phyloP scores from a whole-genome alignment of 2,888 invertebrate species.

The Acronicta alni region DNA sequence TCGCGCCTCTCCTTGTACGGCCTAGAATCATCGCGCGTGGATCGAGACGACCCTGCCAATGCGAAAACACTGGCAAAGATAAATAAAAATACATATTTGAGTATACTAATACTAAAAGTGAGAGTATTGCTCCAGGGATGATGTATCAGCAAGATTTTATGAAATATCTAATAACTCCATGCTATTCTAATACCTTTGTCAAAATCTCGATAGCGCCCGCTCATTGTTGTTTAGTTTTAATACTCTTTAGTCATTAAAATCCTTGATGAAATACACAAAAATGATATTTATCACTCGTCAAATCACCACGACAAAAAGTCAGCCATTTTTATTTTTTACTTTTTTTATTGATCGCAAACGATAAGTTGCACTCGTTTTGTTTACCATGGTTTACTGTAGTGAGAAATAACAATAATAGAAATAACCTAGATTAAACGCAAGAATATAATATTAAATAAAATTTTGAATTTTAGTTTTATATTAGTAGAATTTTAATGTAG shows the following conservation, averaged over 20 bases:
- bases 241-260: conserved; percentile 34
- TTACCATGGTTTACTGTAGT: too few relatives aligned
- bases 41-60: conserved; percentile 92
- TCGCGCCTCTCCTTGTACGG: conserved; percentile 66
- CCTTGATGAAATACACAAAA: conserved; percentile 13
- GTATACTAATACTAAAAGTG: conserved; percentile 55
- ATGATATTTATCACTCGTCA: conserved; percentile 9
- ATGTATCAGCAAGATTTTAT: conserved; percentile 29
- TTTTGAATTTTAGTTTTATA: too few relatives aligned
- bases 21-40: conserved; percentile 89
- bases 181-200: conserved; percentile 79
- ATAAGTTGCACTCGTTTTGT: conserved; percentile 23
- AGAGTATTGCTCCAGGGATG: conserved; percentile 25
- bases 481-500: too few relatives aligned
- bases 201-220: conserved; percentile 70
- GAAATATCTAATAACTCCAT: conserved; percentile 56
- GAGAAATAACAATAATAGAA: too few relatives aligned
- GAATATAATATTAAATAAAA: too few relatives aligned
- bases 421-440: too few relatives aligned
- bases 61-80: conserved; percentile 93
- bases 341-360: conserved; percentile 27
- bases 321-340: conserved; percentile 40
- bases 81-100: conserved; percentile 83
- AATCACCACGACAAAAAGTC: conserved; percentile 28
- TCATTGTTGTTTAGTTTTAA: conserved; percentile 62